A percentile compares a stretch with the other conserved stretches of the same genome.
These are phyloP conservation scores for Oreochromis aureus DNA, from an alignment of 2,113 vertebrate genomes.

Conservation along the genomic window DNA sequence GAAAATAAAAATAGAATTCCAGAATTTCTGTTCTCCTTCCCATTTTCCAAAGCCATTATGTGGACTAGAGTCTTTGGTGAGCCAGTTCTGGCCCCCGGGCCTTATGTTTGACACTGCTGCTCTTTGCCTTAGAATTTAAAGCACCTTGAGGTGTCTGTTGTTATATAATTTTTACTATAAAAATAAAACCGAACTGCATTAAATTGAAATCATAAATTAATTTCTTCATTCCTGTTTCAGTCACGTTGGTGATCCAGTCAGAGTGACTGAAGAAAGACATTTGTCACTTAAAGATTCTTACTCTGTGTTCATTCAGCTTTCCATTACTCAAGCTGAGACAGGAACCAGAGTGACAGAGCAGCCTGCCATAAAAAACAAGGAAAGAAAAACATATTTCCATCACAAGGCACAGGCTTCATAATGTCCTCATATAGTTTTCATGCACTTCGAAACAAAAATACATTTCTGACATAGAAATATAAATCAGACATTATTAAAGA, in stretches of 20 bases:
- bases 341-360: background rate
- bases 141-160: no score
- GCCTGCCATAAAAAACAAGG: background rate
- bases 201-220: background rate
- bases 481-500: background rate
- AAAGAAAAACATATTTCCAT: background rate
- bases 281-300: constrained; percentile 11
- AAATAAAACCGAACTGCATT: background rate
- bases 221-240: background rate
- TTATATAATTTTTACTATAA: background rate
- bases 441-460: background rate
- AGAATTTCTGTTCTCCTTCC: no score
- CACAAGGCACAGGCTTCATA: background rate
- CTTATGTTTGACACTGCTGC: no score
- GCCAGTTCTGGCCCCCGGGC: no score
- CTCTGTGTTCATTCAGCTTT: background rate
- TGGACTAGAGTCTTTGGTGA: no score
- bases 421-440: background rate
- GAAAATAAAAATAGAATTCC: no score
- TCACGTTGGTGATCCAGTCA: background rate
- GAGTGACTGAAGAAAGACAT: constrained; percentile 17
- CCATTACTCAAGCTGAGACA: background rate
- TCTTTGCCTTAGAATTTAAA: no score
- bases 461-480: background rate
- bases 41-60: no score